phyloP scores from a whole-genome alignment of 2,113 vertebrate genomes.

The Orientallactaga bullata region DNA sequence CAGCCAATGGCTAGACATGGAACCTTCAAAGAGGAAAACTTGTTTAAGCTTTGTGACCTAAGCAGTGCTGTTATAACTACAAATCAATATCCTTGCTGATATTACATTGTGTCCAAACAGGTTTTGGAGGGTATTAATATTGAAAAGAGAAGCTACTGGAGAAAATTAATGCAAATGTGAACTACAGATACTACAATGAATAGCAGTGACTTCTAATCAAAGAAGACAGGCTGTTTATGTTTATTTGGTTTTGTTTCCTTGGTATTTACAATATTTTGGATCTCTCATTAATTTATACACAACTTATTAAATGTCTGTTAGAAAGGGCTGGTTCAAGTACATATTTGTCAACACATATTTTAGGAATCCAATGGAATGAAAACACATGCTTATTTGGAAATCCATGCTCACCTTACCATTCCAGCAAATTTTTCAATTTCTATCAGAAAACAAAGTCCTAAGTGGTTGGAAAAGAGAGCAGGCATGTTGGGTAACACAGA shows the following conservation, averaged over 20 bases:
- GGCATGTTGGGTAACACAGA: neutral
- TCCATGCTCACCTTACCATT: neutral
- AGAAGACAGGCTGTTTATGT: neutral
- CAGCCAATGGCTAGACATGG: neutral
- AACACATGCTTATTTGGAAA: neutral
- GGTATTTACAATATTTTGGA: neutral
- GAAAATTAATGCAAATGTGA: slow-evolving; percentile 53
- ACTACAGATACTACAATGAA: neutral
- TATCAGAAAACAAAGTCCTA: neutral
- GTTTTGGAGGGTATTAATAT: neutral
- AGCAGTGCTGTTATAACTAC: slow-evolving; percentile 2
- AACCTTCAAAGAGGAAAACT: slow-evolving; percentile 45
- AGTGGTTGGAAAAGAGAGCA: neutral
- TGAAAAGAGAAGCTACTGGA: slow-evolving; percentile 38
- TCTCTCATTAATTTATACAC: neutral
- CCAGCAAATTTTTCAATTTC: slow-evolving; percentile 2
- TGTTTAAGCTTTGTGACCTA: slow-evolving; percentile 24
- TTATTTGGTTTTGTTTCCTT: slow-evolving; percentile 29
- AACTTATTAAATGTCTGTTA: neutral
- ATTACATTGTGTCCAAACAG: neutral
- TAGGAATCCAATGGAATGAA: neutral
- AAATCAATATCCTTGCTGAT: neutral
- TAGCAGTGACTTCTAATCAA: slow-evolving; percentile 20
- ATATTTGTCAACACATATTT: neutral
- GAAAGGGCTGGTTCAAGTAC: neutral